Evolutionary conservation across 2,888 invertebrate species (phyloP).

Genomic region (Acleris holmiana): DNA sequence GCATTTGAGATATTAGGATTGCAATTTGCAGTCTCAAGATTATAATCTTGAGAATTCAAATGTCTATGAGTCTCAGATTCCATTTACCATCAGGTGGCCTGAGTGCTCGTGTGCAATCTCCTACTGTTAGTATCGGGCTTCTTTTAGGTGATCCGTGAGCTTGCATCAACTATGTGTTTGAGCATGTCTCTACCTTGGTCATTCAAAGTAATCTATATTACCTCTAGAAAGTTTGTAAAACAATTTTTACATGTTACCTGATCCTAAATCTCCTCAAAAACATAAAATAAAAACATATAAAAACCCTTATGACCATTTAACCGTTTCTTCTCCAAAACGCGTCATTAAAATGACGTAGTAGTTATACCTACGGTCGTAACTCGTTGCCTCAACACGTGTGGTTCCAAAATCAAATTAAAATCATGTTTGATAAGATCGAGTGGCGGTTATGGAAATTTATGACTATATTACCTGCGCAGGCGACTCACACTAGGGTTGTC

Average conservation of each 20-base stretch:
- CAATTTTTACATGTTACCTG: not conserved
- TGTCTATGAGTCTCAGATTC: too few relatives aligned
- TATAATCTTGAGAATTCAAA: too few relatives aligned
- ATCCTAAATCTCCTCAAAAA: conserved; percentile 4
- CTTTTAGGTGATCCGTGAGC: too few relatives aligned
- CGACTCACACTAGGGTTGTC: conserved; percentile 57
- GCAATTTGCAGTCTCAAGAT: too few relatives aligned
- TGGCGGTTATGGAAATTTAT: conserved; percentile 85
- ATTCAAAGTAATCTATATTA: too few relatives aligned
- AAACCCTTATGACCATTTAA: conserved; percentile 1
- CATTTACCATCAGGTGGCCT: too few relatives aligned
- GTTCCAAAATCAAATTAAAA: conserved; percentile 84
- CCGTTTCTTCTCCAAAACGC: conserved; percentile 13
- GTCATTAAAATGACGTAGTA: conserved; percentile 36
- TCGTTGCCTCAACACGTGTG: conserved; percentile 79
- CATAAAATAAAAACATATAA: not conserved
- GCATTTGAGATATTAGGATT: too few relatives aligned
- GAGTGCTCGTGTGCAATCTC: too few relatives aligned
- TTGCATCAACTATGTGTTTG: too few relatives aligned
- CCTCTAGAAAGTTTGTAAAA: not conserved
- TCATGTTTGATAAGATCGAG: conserved; percentile 84
- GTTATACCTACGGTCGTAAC: conserved; percentile 74
- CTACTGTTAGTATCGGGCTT: too few relatives aligned
- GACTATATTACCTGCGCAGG: conserved; percentile 84
- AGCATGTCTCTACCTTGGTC: too few relatives aligned